Evolutionary conservation across 1,140 invertebrate genomes (phyloP), one percentile per base, ranked within the genome.

Genomic region (Neodiprion pinetum): DNA sequence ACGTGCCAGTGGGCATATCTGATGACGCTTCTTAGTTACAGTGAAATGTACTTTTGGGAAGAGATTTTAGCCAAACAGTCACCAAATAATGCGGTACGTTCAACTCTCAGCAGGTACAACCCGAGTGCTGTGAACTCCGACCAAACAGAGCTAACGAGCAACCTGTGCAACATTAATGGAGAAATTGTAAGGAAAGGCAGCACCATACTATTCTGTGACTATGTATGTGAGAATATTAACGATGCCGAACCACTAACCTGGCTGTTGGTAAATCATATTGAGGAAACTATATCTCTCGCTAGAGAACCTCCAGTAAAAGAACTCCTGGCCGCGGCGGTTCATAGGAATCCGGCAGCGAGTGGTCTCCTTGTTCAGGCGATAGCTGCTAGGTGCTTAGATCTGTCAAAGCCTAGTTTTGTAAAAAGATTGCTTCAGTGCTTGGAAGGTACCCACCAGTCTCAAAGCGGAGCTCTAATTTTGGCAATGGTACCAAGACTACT

Each of bases 231-330:
- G 80, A 93, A 93, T 81, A 86, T 94, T 11, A 90, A 90, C 72
- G 93, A 95, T 84, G 92, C 90, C 3, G 92, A 95, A 40, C 92
- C 94, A 74, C 86, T 96, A 50, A 92, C 92, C 0, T 96, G 94
- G 94, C 84, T 96, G n/a, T 84, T 96, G 23, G 91, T 93, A 1
- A 93, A 94, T 81, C 91, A 95, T 78, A 91, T 94, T 0, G 89
- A 92, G 78, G 91, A 93, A 28, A 86, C 95, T 0, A 91, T 96
- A 12, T 85, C 89, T 49, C 83, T 93, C 7, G 90, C 90, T 0
- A 84, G 87, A 67, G 93, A 92, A 79, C 86, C 91, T n/a, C 93
- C 93, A 0, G 90, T 93, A 1, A 89, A 89, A 48, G 92, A 94
- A 81, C 91, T 94, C 75, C 83, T 90, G 71, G 90, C 91, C 74